Evolutionary conservation across 2,888 invertebrate species (phyloP), one percentile per base, ranked within the genome.

Genomic region (Agrotis segetum): DNA sequence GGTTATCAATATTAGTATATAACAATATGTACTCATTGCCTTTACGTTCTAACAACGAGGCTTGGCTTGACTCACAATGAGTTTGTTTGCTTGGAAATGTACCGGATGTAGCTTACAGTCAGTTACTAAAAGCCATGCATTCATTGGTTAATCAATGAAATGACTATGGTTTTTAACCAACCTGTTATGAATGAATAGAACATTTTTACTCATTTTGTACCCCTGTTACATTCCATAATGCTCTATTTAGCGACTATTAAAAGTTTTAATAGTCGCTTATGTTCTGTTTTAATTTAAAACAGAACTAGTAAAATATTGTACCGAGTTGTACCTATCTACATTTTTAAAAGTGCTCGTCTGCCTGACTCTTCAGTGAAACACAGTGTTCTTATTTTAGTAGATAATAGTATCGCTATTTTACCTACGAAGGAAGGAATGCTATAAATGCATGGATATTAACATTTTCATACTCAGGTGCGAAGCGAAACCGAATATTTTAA

Each of bases 1-100:
- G 76, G 76, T 79, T 79, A 79, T 76, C 76, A 79, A 72, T 76
- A 79, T 49, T 78, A 76, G 68, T 76, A 50, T 66, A 74, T 11
- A 56, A 76, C 66, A 68, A 65, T 72, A 72, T 66, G 55, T 67
- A 76, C 49, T 75, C 50, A 76, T 60, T 71, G 63, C 46, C 58
- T 75, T 56, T 66, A 65, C 46, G 71, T 75, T 71, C 61, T 63
- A 79, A 59, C 58, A 71, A 60, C 29, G 52, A 53, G 72, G 49
- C 59, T 49, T 61, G 79, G 52, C 49, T 79, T 69, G 79, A 79
- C 67, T 79, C 76, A 79, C 67, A 64, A 79, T 71, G 74, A 63
- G 71, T 56, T 56, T 55, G 67, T 72, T 72, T 76, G 55, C 65
- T 79, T 47, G 79, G 65, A 76, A 66, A 68, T 52, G 50, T 76